Evolutionary conservation across 2,888 invertebrate genomes (phyloP).

Genomic region (Orthosia gothica): DNA sequence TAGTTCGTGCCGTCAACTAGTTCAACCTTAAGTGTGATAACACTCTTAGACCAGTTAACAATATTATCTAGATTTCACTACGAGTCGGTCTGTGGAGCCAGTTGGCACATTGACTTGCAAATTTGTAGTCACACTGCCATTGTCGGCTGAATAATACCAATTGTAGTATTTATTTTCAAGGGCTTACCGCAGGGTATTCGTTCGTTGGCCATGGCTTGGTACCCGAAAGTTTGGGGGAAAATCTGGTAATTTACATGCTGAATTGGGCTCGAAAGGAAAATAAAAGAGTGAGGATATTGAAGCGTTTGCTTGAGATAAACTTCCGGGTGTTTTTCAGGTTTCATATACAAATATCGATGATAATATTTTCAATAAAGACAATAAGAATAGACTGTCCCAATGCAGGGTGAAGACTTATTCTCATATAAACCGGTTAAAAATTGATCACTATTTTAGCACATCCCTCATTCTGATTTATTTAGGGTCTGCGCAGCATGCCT

Average conservation of each 20-base stretch:
- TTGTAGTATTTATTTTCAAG: constrained; percentile 25
- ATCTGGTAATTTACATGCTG: constrained; percentile 47
- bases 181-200: constrained; percentile 42
- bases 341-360: not conserved
- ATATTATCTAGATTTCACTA: constrained; percentile 62
- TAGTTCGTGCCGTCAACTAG: too few species aligned
- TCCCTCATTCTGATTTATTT: too few species aligned
- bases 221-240: constrained; percentile 29
- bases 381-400: too few species aligned
- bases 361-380: not conserved
- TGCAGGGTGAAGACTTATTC: not conserved
- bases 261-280: constrained; percentile 8
- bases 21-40: constrained; percentile 25
- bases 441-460: not conserved
- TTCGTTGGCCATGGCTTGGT: constrained; percentile 18
- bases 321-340: not conserved
- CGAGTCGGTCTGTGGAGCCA: constrained; percentile 34
- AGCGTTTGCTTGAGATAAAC: constrained; percentile 5
- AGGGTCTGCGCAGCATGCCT: too few species aligned
- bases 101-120: constrained; percentile 67
- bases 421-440: not conserved
- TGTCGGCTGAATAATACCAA: constrained; percentile 54
- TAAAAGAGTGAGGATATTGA: constrained; percentile 16
- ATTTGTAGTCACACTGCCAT: constrained; percentile 58
- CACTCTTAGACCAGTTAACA: constrained; percentile 46